phyloP scores from a whole-genome alignment of 2,113 vertebrate species.

The Albula glossodonta region DNA sequence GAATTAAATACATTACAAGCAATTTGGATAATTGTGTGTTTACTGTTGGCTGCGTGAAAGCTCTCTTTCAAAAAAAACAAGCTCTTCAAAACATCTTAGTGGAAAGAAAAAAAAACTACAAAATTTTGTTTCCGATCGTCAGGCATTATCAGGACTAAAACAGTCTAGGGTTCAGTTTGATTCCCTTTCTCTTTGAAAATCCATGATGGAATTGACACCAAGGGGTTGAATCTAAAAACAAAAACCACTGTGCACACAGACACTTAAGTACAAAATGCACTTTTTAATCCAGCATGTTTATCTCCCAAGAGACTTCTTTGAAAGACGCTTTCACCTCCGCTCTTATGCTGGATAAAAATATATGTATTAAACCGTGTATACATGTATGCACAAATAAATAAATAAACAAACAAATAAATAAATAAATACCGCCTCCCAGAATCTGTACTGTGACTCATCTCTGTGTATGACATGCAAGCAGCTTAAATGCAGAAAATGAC shows the following conservation, averaged over 20 bases:
- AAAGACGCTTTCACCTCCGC: conserved; percentile 59
- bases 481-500: conserved; percentile 54
- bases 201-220: conserved; percentile 51
- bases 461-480: conserved; percentile 52
- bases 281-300: conserved; percentile 50
- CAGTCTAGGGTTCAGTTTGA: conserved; percentile 50
- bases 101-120: conserved; percentile 43
- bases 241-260: conserved; percentile 62
- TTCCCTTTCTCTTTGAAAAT: conserved; percentile 44
- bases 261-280: conserved; percentile 58
- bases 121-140: conserved; percentile 41
- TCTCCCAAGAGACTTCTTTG: conserved; percentile 45
- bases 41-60: conserved; percentile 1
- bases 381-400: conserved; percentile 68
- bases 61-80: conserved; percentile 2
- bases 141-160: conserved; percentile 39
- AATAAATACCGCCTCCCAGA: conserved; percentile 50
- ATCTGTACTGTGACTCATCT: conserved; percentile 55
- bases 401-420: not conserved
- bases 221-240: conserved; percentile 56
- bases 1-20: not conserved
- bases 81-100: not conserved
- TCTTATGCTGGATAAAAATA: conserved; percentile 51
- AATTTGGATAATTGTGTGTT: conserved; percentile 17
- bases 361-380: conserved; percentile 57